Conservation (phyloP, 2,797 vertebrate species). For the Eurystomus glaucurus region DNA sequence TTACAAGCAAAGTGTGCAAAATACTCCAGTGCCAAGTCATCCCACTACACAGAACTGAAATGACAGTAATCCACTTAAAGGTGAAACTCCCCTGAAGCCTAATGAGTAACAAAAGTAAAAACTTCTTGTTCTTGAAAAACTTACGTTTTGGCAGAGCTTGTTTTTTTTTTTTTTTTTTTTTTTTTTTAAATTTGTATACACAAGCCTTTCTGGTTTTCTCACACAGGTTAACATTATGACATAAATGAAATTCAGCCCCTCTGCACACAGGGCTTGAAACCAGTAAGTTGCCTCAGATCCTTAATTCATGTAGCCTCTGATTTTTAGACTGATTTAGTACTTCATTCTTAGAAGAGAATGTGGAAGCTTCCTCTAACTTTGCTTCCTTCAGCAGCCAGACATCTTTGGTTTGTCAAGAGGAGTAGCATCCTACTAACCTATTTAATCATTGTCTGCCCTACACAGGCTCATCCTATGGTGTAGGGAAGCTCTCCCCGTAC, state of each 20-base stretch:
- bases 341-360: neutral
- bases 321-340: neutral
- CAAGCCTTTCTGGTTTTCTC: neutral
- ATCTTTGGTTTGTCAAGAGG: neutral
- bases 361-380: neutral
- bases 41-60: constrained; percentile 29
- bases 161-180: fast-evolving
- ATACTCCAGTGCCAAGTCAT: neutral
- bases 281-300: neutral
- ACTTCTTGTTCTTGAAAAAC: constrained; percentile 31
- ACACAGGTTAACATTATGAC: neutral
- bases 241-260: neutral
- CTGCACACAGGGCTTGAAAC: neutral
- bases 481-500: fast-evolving
- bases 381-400: neutral
- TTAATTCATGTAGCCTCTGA: neutral
- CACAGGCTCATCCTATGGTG: fast-evolving
- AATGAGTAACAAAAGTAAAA: constrained; percentile 53
- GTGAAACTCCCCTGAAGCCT: constrained; percentile 58
- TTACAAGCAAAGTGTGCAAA: neutral
- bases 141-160: neutral
- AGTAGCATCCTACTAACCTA: neutral
- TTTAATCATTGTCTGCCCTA: neutral
- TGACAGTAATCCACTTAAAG: constrained; percentile 70
- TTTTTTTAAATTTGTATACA: neutral